Percentiles rank a stretch among this genome's conserved stretches.
Evolutionary conservation across 2,888 invertebrate genomes (phyloP).

Genomic region (Didymodactylos carnosus): DNA sequence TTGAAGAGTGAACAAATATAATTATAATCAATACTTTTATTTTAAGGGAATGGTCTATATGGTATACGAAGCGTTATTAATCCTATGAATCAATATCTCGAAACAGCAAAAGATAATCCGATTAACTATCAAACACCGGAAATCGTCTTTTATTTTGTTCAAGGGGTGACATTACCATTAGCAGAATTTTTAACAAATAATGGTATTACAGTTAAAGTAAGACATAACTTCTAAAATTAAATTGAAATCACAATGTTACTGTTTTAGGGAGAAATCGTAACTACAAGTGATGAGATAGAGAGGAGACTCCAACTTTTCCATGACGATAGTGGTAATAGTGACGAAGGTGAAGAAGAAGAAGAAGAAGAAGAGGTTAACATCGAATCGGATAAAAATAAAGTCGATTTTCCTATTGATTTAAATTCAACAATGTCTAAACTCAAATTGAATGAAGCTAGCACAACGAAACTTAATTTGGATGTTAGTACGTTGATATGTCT

Average conservation of each 20-base stretch:
- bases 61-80: not conserved
- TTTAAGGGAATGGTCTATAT: not conserved
- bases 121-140: not conserved
- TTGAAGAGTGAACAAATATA: not conserved
- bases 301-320: not conserved
- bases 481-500: slow-evolving; percentile 75
- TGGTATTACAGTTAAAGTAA: not conserved
- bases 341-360: not conserved
- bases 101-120: not conserved
- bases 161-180: not conserved
- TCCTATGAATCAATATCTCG: not conserved
- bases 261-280: not conserved
- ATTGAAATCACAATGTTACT: not conserved
- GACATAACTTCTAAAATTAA: no score
- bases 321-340: not conserved
- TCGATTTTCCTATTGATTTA: not conserved
- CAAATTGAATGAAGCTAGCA: not conserved
- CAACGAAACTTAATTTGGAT: slow-evolving; percentile 63
- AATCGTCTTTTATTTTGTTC: not conserved
- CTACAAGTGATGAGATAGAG: not conserved
- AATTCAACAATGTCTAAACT: no score
- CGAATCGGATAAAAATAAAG: no score
- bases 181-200: not conserved
- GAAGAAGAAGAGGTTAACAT: not conserved
- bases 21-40: not conserved